These are phyloP conservation scores for Arge pagana DNA, from an alignment of 2,888 invertebrate genomes.

Conservation along the genomic window DNA sequence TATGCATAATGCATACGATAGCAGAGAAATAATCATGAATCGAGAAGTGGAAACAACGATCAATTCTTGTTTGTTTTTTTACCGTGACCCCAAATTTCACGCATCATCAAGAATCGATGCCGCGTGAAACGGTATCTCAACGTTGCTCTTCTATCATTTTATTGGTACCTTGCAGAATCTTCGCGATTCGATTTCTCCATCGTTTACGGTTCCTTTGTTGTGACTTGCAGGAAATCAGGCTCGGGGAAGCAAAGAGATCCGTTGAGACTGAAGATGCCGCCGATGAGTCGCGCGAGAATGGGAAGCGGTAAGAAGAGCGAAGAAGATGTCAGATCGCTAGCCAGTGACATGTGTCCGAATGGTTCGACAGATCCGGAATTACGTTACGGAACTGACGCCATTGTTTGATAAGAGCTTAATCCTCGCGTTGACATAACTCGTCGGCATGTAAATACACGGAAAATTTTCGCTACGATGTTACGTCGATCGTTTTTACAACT, in stretches of 20 bases:
- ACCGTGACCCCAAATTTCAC: too few relatives aligned
- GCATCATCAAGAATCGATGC: too few relatives aligned
- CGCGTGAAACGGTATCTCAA: too few relatives aligned
- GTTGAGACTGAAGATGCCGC: constrained; percentile 43
- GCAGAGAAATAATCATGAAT: too few relatives aligned
- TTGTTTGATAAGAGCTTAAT: constrained; percentile 35
- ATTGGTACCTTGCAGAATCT: too few relatives aligned
- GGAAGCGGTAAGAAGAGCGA: constrained; percentile 28
- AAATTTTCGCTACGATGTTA: neutral
- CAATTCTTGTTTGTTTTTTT: too few relatives aligned
- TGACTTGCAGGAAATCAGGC: constrained; percentile 33
- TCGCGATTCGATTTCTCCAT: too few relatives aligned
- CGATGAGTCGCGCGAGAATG: constrained; percentile 29
- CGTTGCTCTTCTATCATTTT: too few relatives aligned
- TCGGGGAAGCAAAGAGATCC: constrained; percentile 36
- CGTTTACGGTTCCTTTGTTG: too few relatives aligned
- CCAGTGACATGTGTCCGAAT: constrained; percentile 47
- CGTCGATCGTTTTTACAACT: neutral
- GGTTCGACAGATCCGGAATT: constrained; percentile 28
- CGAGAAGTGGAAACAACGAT: too few relatives aligned
- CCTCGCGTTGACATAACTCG: too few relatives aligned
- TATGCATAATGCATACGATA: too few relatives aligned
- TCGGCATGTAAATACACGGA: neutral
- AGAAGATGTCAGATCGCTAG: constrained; percentile 43
- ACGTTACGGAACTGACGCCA: constrained; percentile 32